These are phyloP conservation scores for Blera fallax DNA, from an alignment of 2,888 invertebrate species.

Conservation along the genomic window DNA sequence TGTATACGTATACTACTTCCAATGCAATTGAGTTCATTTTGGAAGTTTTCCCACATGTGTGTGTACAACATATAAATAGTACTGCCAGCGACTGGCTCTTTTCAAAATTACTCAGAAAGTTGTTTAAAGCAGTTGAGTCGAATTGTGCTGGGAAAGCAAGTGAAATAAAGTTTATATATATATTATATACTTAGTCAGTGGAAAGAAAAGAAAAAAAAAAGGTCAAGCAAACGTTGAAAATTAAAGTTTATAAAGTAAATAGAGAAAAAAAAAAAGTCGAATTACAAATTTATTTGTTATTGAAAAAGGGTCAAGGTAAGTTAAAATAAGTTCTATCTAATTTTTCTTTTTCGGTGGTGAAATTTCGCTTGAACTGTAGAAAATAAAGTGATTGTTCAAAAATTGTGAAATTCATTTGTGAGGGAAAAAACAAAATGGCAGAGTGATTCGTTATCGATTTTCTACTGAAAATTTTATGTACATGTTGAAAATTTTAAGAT, in stretches of 20 bases:
- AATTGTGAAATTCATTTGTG: conserved; percentile 34
- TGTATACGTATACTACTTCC: conserved; percentile 27
- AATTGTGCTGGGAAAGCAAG: background rate
- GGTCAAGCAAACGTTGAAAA: conserved; percentile 35
- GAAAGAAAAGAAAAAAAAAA: conserved; percentile 8
- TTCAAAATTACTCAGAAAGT: conserved; percentile 57
- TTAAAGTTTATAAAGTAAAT: conserved; percentile 12
- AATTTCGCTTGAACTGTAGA: background rate
- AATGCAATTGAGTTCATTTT: conserved; percentile 43
- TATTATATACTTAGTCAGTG: conserved; percentile 25
- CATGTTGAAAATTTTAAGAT: no score
- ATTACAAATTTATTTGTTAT: conserved; percentile 27
- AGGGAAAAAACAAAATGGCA: conserved; percentile 1
- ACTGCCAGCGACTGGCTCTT: background rate
- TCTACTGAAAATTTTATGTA: no score
- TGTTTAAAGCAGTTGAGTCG: conserved; percentile 37
- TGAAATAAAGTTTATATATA: no score
- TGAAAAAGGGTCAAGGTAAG: conserved; percentile 45
- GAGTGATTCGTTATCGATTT: background rate
- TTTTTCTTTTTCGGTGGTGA: background rate
- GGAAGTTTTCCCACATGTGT: conserved; percentile 47
- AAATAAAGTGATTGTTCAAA: background rate
- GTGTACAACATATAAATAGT: conserved; percentile 43
- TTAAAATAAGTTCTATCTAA: background rate
- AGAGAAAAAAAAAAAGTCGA: background rate